These are phyloP conservation scores for Cheracebus regulus DNA, from an alignment of 2,797 vertebrate species.

Conservation along the genomic window DNA sequence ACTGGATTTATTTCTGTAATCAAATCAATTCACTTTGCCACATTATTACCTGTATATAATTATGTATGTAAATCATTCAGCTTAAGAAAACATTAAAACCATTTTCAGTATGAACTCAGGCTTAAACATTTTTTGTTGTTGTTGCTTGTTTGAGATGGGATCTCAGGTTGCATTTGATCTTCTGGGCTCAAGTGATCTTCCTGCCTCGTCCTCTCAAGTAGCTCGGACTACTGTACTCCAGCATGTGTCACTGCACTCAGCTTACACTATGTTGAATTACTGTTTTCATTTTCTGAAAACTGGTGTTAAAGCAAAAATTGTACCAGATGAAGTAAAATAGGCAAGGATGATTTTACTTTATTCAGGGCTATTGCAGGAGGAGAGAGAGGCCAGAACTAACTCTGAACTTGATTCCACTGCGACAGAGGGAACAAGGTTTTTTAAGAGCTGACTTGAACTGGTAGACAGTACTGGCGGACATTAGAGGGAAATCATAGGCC, in stretches of 20 bases:
- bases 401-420: neutral
- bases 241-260: neutral
- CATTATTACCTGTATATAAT: neutral
- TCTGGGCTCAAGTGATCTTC: neutral
- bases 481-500: neutral
- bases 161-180: neutral
- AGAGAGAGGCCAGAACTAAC: neutral
- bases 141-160: neutral
- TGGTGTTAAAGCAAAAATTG: neutral
- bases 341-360: neutral
- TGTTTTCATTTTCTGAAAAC: constrained; percentile 38
- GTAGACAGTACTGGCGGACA: neutral
- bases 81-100: neutral
- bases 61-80: constrained; percentile 31
- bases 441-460: neutral
- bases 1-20: constrained; percentile 32
- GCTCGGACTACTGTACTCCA: neutral
- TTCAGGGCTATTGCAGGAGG: neutral
- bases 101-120: neutral
- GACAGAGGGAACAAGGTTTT: neutral
- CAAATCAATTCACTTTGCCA: neutral
- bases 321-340: neutral
- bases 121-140: neutral
- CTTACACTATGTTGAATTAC: neutral
- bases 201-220: neutral